phyloP scores from a whole-genome alignment of 2,113 vertebrate species.

The Stomatorhinus ivindoensis region DNA sequence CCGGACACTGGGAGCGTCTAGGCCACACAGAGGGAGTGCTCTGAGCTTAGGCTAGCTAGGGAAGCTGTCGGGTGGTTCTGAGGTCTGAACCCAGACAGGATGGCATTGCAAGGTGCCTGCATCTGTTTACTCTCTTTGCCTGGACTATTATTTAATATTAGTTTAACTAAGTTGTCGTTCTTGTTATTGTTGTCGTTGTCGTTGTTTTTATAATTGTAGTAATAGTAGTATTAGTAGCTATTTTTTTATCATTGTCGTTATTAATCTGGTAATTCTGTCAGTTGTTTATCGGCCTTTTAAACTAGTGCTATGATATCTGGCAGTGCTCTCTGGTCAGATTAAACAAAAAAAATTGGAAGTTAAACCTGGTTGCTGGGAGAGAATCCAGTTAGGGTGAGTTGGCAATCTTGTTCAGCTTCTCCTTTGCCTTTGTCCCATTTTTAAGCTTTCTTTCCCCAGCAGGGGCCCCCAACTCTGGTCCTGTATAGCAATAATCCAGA shows the following conservation, averaged over 20 bases:
- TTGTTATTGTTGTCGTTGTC: conserved; percentile 22
- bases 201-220: conserved; percentile 20
- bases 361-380: not conserved
- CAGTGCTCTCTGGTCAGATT: conserved; percentile 19
- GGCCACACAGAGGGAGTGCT: not conserved
- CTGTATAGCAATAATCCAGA: not conserved
- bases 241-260: conserved; percentile 29
- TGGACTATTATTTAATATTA: conserved; percentile 44
- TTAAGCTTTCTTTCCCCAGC: not conserved
- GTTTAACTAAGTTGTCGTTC: conserved; percentile 34
- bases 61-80: not conserved
- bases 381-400: not conserved
- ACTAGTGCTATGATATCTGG: conserved; percentile 20
- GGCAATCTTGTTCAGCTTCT: not conserved
- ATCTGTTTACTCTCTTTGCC: conserved; percentile 34
- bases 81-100: not conserved
- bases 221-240: conserved; percentile 2
- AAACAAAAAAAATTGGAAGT: not conserved
- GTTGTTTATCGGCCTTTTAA: conserved; percentile 23
- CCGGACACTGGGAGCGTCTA: conserved; percentile 32
- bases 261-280: conserved; percentile 29
- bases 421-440: not conserved
- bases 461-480: not conserved
- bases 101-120: conserved; percentile 5
- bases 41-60: conserved; percentile 24